phyloP scores from a whole-genome alignment of 2,888 invertebrate species.

The Lepidochitona cinerea region DNA sequence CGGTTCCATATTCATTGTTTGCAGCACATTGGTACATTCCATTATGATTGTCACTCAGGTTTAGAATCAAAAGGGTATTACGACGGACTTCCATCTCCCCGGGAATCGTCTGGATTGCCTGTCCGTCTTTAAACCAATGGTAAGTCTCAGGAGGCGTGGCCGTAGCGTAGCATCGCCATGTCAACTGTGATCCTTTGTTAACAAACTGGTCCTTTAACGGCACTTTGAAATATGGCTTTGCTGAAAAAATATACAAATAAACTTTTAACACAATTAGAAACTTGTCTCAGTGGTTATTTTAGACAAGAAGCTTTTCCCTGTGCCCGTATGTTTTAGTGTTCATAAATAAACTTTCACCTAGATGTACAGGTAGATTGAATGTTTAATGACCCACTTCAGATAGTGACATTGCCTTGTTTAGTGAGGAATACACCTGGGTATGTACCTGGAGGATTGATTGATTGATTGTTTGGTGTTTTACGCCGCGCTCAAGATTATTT shows the following conservation, averaged over 20 bases:
- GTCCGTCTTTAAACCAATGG: slow-evolving; percentile 37
- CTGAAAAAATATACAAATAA: slow-evolving; percentile 22
- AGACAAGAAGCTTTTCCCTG: too few relatives aligned
- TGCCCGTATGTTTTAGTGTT: too few relatives aligned
- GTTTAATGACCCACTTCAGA: too few relatives aligned
- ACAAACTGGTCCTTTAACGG: slow-evolving; percentile 40
- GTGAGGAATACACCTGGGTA: too few relatives aligned
- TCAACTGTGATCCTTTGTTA: slow-evolving; percentile 31
- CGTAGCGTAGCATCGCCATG: slow-evolving; percentile 39
- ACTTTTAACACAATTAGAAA: neutral
- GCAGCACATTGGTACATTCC: slow-evolving; percentile 97
- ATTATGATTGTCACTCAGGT: slow-evolving; percentile 76
- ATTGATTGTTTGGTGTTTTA: too few relatives aligned
- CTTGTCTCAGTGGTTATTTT: too few relatives aligned
- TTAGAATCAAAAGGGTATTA: slow-evolving; percentile 49
- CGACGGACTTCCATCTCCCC: slow-evolving; percentile 29
- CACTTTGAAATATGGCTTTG: slow-evolving; percentile 42
- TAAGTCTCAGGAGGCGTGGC: slow-evolving; percentile 28
- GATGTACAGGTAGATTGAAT: too few relatives aligned
- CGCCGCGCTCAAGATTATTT: too few relatives aligned
- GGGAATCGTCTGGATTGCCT: neutral
- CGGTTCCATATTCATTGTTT: slow-evolving; percentile 86
- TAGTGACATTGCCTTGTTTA: too few relatives aligned
- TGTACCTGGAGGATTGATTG: too few relatives aligned
- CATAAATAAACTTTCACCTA: too few relatives aligned